These are phyloP conservation scores for Accipiter cooperii DNA, from an alignment of 2,113 vertebrate genomes.

Conservation along the genomic window DNA sequence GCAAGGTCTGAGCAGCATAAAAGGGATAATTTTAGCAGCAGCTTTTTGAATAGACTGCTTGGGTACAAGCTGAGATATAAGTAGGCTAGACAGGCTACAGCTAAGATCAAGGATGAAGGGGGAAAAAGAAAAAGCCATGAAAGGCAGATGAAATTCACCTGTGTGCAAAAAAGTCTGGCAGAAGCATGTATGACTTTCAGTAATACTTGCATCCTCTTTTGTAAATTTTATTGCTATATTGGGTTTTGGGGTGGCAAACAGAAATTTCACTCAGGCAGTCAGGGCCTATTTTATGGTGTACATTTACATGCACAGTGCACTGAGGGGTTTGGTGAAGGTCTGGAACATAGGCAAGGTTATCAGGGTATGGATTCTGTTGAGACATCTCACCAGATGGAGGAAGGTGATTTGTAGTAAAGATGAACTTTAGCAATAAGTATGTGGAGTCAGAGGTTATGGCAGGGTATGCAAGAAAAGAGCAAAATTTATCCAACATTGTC, in stretches of 20 bases:
- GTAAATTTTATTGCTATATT: background rate
- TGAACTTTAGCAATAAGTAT: background rate
- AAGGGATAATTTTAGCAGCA: constrained; percentile 39
- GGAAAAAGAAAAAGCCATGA: accelerated
- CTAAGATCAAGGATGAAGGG: background rate
- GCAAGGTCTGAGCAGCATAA: background rate
- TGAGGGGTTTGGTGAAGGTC: background rate
- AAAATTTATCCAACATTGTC: background rate
- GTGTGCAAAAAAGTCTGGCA: background rate
- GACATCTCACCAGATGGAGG: background rate
- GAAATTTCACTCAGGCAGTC: background rate
- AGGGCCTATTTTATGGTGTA: background rate
- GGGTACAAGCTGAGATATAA: background rate
- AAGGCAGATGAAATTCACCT: background rate
- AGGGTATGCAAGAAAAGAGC: background rate
- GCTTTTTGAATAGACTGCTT: background rate
- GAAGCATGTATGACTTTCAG: background rate
- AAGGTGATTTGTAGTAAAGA: background rate
- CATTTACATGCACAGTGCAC: accelerated
- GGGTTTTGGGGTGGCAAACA: background rate
- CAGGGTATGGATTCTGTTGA: background rate
- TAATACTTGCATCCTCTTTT: background rate
- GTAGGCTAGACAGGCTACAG: background rate
- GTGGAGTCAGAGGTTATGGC: background rate
- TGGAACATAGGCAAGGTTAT: background rate